Conservation (phyloP, 2,797 vertebrate genomes). For the Enteromius trimaculatus region DNA sequence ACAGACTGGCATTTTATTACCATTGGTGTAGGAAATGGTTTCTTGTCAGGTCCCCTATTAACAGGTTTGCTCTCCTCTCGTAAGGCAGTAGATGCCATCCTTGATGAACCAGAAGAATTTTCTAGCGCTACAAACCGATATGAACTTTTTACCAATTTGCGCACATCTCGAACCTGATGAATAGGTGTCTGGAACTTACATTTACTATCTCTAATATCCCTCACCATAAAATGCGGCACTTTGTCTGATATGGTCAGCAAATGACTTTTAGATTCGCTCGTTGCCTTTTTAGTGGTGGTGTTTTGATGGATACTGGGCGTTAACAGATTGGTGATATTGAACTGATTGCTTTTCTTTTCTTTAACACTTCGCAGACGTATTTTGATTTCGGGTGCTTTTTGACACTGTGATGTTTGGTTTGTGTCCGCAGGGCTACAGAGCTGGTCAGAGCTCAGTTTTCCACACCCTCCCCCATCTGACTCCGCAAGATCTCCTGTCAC, state of each 20-base stretch:
- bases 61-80: slow-evolving; percentile 75
- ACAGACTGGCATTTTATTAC: slow-evolving; percentile 93
- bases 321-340: slow-evolving; percentile 90
- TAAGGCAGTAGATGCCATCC: slow-evolving; percentile 48
- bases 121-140: slow-evolving; percentile 86
- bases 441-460: slow-evolving; percentile 53
- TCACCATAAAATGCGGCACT: slow-evolving; percentile 89
- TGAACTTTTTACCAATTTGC: slow-evolving; percentile 93
- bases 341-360: slow-evolving; percentile 78
- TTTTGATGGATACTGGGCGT: slow-evolving; percentile 85
- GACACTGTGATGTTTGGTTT: slow-evolving; percentile 52
- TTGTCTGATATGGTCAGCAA: slow-evolving; percentile 76
- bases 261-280: slow-evolving; percentile 76
- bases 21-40: slow-evolving; percentile 80
- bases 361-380: slow-evolving; percentile 87
- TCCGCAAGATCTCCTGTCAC: slow-evolving; percentile 50
- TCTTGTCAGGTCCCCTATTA: slow-evolving; percentile 71
- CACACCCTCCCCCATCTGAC: slow-evolving; percentile 55
- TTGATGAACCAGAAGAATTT: slow-evolving; percentile 67
- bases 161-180: slow-evolving; percentile 94
- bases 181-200: slow-evolving; percentile 87
- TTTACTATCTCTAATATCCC: slow-evolving; percentile 89
- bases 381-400: slow-evolving; percentile 88
- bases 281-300: slow-evolving; percentile 67
- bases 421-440: slow-evolving; percentile 3